Evolutionary conservation across 2,797 vertebrate genomes (phyloP), one percentile per base, ranked within the genome.

Genomic region (Chelon labrosus): DNA sequence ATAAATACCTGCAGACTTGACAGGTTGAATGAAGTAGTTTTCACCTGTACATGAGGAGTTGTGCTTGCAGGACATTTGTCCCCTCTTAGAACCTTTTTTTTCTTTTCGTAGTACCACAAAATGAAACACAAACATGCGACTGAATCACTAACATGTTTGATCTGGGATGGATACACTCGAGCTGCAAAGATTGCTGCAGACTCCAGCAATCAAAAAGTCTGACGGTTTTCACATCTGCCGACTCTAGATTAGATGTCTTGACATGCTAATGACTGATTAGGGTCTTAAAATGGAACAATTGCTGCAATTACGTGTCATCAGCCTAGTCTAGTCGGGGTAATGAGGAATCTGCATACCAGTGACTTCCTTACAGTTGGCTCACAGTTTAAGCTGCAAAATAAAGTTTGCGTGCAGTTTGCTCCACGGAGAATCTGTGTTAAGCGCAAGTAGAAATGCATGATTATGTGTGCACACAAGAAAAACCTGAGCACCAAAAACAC

Each of bases 241-340:
- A 13, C 49, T 70, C 66, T 16, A 57, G 51, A 70, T 80, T 73
- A 77, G 69, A 85, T 66, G 22, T 53, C 72, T 16, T 65, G 79
- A 84, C 68, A 73, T 71, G 73, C 59, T 69, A 80, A 72, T 68
- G 65, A 2, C 53, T 68, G 55, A 85, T 79, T 73, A 73, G 72
- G 59, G 50, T 70, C 35, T 79, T 60, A 79, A 80, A 64, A 83
- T 69, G 50, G 65, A 83, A 84, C 72, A 75, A 70, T 75, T 73
- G 69, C 39, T 76, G 79, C 72, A 83, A 58, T 77, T 76, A 76
- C 63, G 52, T 65, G 56, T 51, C 59, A 72, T 80, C 63, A 73
- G 56, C 50, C 57, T 47, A 46, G 50, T 73, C 52, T 59, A 55
- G 74, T 78, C 52, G 51, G 51, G 39, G 13, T 67, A 68, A 73